Percentiles rank a stretch among this genome's conserved stretches.
phyloP scores from a whole-genome alignment of 1,140 invertebrate genomes.

The Drosophila mauritiana region DNA sequence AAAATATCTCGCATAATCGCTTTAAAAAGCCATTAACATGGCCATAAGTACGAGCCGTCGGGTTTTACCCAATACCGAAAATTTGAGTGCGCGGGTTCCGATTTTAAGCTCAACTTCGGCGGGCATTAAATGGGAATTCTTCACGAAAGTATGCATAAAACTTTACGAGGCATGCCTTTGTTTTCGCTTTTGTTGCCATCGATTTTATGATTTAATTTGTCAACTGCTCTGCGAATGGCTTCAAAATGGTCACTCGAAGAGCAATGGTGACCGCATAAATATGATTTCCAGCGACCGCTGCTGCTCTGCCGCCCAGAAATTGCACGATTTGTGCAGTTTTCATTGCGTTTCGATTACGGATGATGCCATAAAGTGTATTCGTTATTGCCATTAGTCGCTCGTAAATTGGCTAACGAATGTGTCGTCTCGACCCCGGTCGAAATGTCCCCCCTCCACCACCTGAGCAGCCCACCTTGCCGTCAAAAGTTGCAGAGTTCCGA shows the following conservation, averaged over 20 bases:
- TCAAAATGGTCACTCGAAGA: slow-evolving; percentile 18
- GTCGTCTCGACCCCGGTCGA: slow-evolving; percentile 32
- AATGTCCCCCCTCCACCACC: not conserved
- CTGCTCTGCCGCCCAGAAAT: slow-evolving; percentile 38
- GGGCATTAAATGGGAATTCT: slow-evolving; percentile 41
- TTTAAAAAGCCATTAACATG: slow-evolving; percentile 73
- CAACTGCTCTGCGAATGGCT: slow-evolving; percentile 23
- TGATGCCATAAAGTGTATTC: slow-evolving; percentile 79
- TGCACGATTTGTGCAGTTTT: slow-evolving; percentile 65
- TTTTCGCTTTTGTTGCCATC: slow-evolving; percentile 22
- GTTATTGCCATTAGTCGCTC: slow-evolving; percentile 81
- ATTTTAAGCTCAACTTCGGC: slow-evolving; percentile 10
- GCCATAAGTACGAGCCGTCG: slow-evolving; percentile 44
- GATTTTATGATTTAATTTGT: slow-evolving; percentile 48
- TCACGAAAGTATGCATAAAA: slow-evolving; percentile 25
- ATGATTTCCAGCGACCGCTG: slow-evolving; percentile 22
- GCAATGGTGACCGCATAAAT: slow-evolving; percentile 45
- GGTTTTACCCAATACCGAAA: slow-evolving; percentile 3
- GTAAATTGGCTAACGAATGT: slow-evolving; percentile 82
- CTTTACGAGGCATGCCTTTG: slow-evolving; percentile 35
- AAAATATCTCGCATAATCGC: slow-evolving; percentile 63
- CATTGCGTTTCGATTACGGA: slow-evolving; percentile 74
- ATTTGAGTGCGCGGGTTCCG: slow-evolving; percentile 7
- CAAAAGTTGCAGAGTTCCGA: slow-evolving; percentile 43
- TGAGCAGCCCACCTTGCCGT: slow-evolving; percentile 9